Evolutionary conservation across 2,113 vertebrate species (phyloP).

Genomic region (Oryzias celebensis): DNA sequence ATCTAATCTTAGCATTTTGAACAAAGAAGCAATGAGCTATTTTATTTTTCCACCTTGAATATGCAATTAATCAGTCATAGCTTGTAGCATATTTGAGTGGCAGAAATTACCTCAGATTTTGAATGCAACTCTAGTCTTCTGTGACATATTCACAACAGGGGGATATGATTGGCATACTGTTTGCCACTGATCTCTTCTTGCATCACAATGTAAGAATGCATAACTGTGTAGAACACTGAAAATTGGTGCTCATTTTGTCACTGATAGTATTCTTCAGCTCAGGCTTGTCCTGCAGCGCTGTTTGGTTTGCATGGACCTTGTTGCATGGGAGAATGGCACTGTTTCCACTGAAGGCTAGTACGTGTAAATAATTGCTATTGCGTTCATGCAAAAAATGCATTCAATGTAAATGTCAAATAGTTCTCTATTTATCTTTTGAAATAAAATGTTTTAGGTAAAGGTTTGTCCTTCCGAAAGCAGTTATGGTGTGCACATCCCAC

Average conservation of each 20-base stretch:
- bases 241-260: constrained; percentile 61
- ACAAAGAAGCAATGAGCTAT: constrained; percentile 3
- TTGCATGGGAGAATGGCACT: constrained; percentile 45
- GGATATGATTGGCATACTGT: constrained; percentile 56
- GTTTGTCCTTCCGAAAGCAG: constrained; percentile 49
- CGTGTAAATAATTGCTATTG: constrained; percentile 58
- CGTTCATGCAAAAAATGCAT: constrained; percentile 18
- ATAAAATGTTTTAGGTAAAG: constrained; percentile 67
- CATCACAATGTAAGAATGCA: constrained; percentile 39
- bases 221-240: constrained; percentile 58
- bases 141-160: constrained; percentile 40
- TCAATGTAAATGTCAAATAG: constrained; percentile 49
- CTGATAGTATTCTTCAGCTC: constrained; percentile 51
- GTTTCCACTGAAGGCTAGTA: constrained; percentile 58
- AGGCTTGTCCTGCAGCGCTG: constrained; percentile 30
- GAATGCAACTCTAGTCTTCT: constrained; percentile 20
- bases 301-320: constrained; percentile 45
- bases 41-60: neutral
- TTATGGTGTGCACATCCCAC: constrained; percentile 22
- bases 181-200: constrained; percentile 38
- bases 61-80: constrained; percentile 18
- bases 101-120: constrained; percentile 23
- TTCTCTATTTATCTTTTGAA: constrained; percentile 70
- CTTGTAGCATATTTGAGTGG: constrained; percentile 9
- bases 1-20: constrained; percentile 74